phyloP scores from a whole-genome alignment of 2,888 invertebrate genomes.

The Zygaena filipendulae region DNA sequence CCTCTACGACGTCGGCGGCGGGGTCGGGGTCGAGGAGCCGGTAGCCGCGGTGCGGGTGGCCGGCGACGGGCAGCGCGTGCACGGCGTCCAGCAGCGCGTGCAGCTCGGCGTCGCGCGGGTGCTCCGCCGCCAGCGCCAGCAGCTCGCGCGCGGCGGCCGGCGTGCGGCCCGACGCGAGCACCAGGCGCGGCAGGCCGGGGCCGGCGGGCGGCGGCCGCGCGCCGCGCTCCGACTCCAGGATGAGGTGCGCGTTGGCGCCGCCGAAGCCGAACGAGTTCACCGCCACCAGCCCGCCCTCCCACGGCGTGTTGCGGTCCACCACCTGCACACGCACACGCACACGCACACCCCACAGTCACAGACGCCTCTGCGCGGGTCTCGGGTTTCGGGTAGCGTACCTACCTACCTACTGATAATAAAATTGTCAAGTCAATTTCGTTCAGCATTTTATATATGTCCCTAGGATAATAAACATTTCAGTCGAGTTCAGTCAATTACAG shows the following conservation, averaged over 20 bases:
- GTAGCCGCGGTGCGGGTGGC: constrained; percentile 87
- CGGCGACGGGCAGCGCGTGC: constrained; percentile 74
- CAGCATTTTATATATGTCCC: too few species aligned
- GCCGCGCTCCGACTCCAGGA: constrained; percentile 83
- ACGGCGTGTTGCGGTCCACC: constrained; percentile 82
- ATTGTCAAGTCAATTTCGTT: too few species aligned
- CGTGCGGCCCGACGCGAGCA: constrained; percentile 87
- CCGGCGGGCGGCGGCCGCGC: constrained; percentile 44
- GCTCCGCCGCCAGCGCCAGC: constrained; percentile 70
- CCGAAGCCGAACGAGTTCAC: constrained; percentile 99
- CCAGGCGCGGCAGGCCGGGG: constrained; percentile 74
- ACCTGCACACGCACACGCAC: constrained; percentile 58
- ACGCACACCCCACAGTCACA: not conserved
- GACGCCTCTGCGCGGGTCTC: too few species aligned
- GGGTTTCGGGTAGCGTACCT: too few species aligned
- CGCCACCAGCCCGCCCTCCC: constrained; percentile 92
- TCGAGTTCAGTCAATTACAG: too few species aligned
- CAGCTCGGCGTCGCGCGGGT: constrained; percentile 77
- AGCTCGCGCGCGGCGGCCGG: constrained; percentile 78
- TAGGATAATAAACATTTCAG: too few species aligned
- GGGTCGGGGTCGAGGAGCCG: constrained; percentile 72
- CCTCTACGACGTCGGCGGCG: constrained; percentile 23
- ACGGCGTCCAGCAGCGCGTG: constrained; percentile 81
- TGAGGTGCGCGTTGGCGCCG: constrained; percentile 94
- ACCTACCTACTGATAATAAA: too few species aligned